Base-by-base conservation (phyloP, 2,113 vertebrate genomes). In the Corythaeola cristata region DNA sequence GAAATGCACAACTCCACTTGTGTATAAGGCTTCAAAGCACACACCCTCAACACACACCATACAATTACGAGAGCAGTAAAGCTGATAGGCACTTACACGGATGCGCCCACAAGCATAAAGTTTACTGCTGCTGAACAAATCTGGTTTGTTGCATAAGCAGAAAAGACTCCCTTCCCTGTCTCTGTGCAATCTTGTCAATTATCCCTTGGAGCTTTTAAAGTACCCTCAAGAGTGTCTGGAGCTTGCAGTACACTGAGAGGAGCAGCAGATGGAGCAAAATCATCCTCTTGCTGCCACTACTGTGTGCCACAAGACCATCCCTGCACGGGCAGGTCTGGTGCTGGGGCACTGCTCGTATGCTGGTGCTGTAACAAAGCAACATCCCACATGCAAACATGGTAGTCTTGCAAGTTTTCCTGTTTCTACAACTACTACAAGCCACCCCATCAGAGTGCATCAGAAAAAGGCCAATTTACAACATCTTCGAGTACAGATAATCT, bases 231-330 rank as follows among this genome's bases (percentile, higher is more conserved):
- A 50, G 20, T 1, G 28, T 1, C 8, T 0, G 26, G 44, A 75
- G 56, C 85, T 7, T 91, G 96, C 92, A 95, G 85, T 82, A 41
- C 4, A 1, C 37, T 0, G 26, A 88, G 35, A 52, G 12, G 30
- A 91, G 85, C 95, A 79, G 88, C 78, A 95, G 95, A 91, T 91
- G 82, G 95, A 89, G 96, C 94, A 89, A 49, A 16, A 67, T 26
- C 68, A 69, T 19, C 27, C 56, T 45, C 44, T n/a, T 5, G 6
- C 79, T 73, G 86, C 76, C 35, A 53, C 4, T 3, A 32, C 55
- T 1, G 26, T 2, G 18, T 45, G 58, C 69, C 32, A 27, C 59
- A 23, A 5, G 15, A 15, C 2, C 13, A 2, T 6, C 20, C 47
- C 88, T 50, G 72, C 66, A 37, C 0, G 0, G 32, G 41, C 49